Percentiles rank a stretch among this genome's conserved stretches.
Conservation (phyloP, 2,888 invertebrate genomes). For the Pammene fasciana region DNA sequence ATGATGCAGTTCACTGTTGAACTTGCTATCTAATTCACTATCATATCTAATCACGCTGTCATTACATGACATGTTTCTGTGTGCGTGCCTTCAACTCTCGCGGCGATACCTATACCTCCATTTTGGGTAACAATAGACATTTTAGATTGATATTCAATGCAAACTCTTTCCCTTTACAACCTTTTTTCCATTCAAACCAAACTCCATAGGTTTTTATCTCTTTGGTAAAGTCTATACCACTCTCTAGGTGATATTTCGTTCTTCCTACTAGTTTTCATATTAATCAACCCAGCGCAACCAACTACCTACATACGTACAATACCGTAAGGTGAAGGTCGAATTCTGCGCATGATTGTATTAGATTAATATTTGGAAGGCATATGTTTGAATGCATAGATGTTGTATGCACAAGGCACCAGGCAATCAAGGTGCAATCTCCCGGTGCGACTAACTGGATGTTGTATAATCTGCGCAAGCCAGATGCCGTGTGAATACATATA, state of each 20-base stretch:
- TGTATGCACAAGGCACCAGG: constrained; percentile 42
- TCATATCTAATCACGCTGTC: too few species aligned
- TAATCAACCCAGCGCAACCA: neutral
- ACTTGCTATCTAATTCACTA: too few species aligned
- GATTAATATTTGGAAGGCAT: constrained; percentile 20
- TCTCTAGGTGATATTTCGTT: neutral
- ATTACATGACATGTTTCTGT: too few species aligned
- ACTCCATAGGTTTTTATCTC: too few species aligned
- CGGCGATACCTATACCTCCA: too few species aligned
- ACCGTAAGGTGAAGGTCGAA: constrained; percentile 19
- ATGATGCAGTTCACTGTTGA: too few species aligned
- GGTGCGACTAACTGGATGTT: constrained; percentile 28
- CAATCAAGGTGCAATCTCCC: constrained; percentile 48
- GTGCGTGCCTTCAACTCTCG: too few species aligned
- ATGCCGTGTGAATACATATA: constrained; percentile 9
- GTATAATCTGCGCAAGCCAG: constrained; percentile 28
- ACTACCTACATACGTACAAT: neutral
- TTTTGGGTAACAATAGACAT: too few species aligned
- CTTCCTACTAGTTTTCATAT: neutral
- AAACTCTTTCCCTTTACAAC: too few species aligned
- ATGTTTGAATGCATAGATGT: constrained; percentile 3
- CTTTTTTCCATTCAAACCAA: too few species aligned
- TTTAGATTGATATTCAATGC: too few species aligned
- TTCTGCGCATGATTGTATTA: constrained; percentile 6
- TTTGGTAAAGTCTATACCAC: too few species aligned